A percentile compares a stretch with the other conserved stretches of the same genome.
These are phyloP conservation scores for Indri indri DNA, from an alignment of 2,113 vertebrate genomes.

Conservation along the genomic window DNA sequence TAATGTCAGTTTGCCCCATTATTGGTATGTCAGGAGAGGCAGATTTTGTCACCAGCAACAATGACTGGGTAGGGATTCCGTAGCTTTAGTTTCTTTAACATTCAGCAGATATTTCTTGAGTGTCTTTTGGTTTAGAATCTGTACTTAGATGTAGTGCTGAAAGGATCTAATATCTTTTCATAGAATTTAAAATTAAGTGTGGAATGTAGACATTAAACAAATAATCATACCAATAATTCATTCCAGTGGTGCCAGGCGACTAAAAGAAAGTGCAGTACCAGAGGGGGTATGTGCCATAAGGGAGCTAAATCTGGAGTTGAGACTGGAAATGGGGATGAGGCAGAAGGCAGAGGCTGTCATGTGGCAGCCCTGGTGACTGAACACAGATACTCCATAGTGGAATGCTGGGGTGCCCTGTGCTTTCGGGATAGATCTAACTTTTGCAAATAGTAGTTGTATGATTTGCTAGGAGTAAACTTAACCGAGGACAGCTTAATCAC, in stretches of 20 bases:
- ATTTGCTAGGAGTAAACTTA: not conserved
- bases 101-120: not conserved
- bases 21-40: not conserved
- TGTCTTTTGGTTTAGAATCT: not conserved
- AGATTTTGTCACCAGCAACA: not conserved
- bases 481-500: not conserved
- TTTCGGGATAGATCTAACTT: not conserved
- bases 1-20: not conserved
- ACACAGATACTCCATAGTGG: not conserved
- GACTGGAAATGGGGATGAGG: not conserved
- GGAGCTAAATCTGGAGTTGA: not conserved
- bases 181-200: slow-evolving; percentile 3
- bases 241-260: not conserved
- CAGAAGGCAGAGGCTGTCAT: not conserved
- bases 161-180: not conserved
- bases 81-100: not conserved
- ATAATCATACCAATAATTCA: not conserved
- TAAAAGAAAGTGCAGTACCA: not conserved
- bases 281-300: not conserved
- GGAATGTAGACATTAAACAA: not conserved
- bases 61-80: not conserved
- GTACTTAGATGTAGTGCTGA: not conserved
- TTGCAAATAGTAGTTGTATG: not conserved
- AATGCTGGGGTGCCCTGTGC: not conserved
- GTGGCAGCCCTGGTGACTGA: not conserved